Conservation (phyloP, 2,113 vertebrate species). For the Nycticorax nycticorax region DNA sequence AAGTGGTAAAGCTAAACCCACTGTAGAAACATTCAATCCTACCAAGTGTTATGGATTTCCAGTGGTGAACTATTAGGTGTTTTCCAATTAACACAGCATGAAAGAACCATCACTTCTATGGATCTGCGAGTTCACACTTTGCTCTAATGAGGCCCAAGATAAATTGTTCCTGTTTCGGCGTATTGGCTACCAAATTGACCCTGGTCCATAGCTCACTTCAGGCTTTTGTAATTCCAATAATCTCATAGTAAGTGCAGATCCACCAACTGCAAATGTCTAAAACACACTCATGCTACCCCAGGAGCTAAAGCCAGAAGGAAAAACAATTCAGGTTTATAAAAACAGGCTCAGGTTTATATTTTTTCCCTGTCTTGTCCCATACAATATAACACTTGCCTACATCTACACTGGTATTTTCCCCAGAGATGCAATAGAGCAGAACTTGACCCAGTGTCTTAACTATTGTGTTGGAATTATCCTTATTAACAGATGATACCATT, state of each 20-base stretch:
- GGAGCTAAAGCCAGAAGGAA: background rate
- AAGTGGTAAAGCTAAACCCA: background rate
- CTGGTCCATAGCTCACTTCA: background rate
- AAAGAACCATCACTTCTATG: background rate
- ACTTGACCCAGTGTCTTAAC: background rate
- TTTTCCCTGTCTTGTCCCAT: background rate
- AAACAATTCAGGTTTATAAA: background rate
- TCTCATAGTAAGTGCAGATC: background rate
- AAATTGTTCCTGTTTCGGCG: background rate
- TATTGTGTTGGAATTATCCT: background rate
- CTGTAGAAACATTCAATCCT: background rate
- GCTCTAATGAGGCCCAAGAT: conserved; percentile 10
- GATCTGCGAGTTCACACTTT: conserved; percentile 4
- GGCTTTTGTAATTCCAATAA: background rate
- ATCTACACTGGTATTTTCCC: background rate
- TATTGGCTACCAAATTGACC: conserved; percentile 46
- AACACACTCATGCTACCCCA: background rate
- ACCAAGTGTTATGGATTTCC: conserved; percentile 23
- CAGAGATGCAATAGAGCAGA: background rate
- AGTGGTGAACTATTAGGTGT: conserved; percentile 31
- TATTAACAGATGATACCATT: background rate
- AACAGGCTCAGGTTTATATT: background rate
- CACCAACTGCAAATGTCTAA: background rate
- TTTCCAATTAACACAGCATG: conserved; percentile 40
- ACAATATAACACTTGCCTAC: background rate